These are phyloP conservation scores for Nasonia oneida DNA, from an alignment of 2,888 invertebrate genomes.

Conservation along the genomic window DNA sequence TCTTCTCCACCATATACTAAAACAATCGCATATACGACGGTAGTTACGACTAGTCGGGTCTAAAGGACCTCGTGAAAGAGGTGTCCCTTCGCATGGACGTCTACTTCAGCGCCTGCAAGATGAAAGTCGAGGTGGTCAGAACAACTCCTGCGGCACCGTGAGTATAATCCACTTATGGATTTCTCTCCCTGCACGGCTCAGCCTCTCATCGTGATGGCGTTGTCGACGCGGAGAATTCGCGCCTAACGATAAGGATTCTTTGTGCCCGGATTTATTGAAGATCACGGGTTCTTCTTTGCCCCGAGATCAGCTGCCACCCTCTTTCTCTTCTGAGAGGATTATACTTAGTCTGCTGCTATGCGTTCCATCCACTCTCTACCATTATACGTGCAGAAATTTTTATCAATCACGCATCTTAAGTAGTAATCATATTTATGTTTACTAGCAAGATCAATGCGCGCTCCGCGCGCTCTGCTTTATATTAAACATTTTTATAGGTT, in stretches of 20 bases:
- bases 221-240: background rate
- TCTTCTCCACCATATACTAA: background rate
- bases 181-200: background rate
- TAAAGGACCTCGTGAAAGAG: constrained; percentile 87
- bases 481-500: no score
- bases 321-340: background rate
- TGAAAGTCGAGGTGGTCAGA: constrained; percentile 98
- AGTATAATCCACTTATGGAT: constrained; percentile 59
- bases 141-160: constrained; percentile 91
- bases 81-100: constrained; percentile 98
- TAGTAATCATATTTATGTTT: no score
- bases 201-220: background rate
- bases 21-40: constrained; percentile 79
- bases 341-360: background rate
- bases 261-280: background rate
- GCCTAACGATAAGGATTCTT: background rate
- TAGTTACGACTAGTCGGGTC: constrained; percentile 83
- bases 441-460: no score
- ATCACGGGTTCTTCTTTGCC: background rate
- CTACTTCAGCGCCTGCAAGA: constrained; percentile 97
- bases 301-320: background rate
- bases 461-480: no score
- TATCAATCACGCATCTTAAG: no score
- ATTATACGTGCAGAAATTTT: no score
- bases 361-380: no score